These are phyloP conservation scores for Pseudeuparius sepicola DNA, from an alignment of 2,888 invertebrate genomes.

Conservation along the genomic window DNA sequence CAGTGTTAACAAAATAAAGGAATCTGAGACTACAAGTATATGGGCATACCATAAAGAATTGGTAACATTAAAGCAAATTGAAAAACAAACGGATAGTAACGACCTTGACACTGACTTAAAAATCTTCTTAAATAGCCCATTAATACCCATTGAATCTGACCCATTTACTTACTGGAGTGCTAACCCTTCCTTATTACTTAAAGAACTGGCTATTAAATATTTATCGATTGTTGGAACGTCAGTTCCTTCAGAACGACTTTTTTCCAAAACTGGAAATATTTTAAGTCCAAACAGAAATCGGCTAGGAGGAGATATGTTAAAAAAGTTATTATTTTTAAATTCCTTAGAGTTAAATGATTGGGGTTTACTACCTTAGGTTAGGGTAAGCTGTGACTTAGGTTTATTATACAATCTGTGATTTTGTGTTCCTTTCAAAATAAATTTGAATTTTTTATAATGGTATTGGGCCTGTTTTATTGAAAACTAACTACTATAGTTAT, in stretches of 20 bases:
- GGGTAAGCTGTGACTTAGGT: too few relatives aligned
- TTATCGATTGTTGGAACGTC: conserved; percentile 14
- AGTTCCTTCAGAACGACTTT: conserved; percentile 15
- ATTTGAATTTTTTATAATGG: too few relatives aligned
- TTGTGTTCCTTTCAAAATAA: too few relatives aligned
- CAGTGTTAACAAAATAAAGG: not conserved
- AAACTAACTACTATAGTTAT: too few relatives aligned
- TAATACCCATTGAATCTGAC: conserved; percentile 4
- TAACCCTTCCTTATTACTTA: too few relatives aligned
- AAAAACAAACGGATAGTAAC: too few relatives aligned
- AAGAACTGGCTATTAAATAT: conserved; percentile 10
- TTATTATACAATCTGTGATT: too few relatives aligned
- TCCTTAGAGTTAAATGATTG: too few relatives aligned
- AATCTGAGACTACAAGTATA: conserved; percentile 10
- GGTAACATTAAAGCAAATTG: conserved; percentile 4
- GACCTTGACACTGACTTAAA: conserved; percentile 5
- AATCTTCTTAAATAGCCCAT: conserved; percentile 11
- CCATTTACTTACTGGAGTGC: too few relatives aligned
- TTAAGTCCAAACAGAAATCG: conserved; percentile 10
- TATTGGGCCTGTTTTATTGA: too few relatives aligned
- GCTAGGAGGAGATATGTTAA: conserved; percentile 8
- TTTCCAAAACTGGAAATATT: conserved; percentile 15
- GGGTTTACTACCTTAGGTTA: too few relatives aligned
- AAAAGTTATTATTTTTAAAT: conserved; percentile 11
- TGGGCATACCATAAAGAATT: conserved; percentile 12